Percentiles rank a stretch among this genome's conserved stretches.
phyloP scores from a whole-genome alignment of 2,113 vertebrate species.

The Corvus cornix region DNA sequence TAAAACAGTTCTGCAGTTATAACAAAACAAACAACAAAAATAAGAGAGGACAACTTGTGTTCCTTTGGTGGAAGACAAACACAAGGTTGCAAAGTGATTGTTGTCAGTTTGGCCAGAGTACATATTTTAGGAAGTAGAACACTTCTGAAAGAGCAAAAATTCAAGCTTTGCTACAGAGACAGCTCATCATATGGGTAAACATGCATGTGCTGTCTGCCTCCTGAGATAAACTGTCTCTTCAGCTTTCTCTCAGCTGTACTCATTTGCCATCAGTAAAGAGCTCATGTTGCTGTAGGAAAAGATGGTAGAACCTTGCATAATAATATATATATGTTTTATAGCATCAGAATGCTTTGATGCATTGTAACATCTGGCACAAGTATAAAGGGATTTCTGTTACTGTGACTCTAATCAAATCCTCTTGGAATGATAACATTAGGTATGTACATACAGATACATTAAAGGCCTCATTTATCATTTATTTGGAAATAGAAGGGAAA shows the following conservation, averaged over 20 bases:
- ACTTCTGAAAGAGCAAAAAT: not conserved
- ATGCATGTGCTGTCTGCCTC: not conserved
- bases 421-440: not conserved
- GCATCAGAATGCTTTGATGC: not conserved
- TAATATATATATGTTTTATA: not conserved
- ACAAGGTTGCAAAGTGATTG: not conserved
- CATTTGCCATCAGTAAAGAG: not conserved
- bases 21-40: not conserved
- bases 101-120: not conserved
- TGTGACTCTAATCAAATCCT: not conserved
- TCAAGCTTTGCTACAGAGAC: not conserved
- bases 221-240: not conserved
- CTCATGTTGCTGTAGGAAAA: not conserved
- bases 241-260: not conserved
- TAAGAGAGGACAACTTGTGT: not conserved
- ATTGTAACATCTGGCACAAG: not conserved
- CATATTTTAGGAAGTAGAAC: not conserved
- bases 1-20: not conserved
- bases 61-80: not conserved
- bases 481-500: not conserved
- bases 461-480: conserved; percentile 22
- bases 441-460: not conserved
- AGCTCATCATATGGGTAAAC: not conserved
- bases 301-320: not conserved
- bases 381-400: not conserved